Evolutionary conservation across 64 coral and sea anemone species (phyloP).

Genomic region (Stylophora pistillata): DNA sequence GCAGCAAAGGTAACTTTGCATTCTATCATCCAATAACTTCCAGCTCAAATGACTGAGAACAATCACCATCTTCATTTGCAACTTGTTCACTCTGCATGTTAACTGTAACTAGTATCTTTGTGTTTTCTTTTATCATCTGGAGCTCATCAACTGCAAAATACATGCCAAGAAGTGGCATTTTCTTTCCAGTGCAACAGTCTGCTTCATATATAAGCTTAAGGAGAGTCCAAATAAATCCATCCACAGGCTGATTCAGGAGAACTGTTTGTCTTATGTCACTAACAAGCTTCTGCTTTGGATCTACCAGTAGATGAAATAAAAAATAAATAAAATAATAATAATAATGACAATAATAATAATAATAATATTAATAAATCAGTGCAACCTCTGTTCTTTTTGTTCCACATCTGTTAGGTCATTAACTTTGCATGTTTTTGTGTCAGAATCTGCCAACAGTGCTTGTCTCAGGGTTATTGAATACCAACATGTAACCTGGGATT

Average conservation of each 20-base stretch:
- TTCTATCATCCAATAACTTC: not conserved
- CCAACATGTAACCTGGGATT: no score
- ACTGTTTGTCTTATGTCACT: not conserved
- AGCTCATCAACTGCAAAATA: constrained; percentile 8
- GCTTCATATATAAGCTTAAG: constrained; percentile 5
- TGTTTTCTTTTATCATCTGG: not conserved
- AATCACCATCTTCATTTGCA: not conserved
- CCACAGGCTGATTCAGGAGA: not conserved
- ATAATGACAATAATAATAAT: no score
- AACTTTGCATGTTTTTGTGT: no score
- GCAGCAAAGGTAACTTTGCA: not conserved
- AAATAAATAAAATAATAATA: no score
- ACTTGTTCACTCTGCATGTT: not conserved
- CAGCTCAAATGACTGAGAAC: constrained; percentile 8
- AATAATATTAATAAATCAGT: no score
- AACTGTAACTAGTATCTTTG: not conserved
- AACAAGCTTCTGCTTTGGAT: not conserved
- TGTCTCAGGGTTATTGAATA: no score
- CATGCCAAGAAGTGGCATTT: not conserved
- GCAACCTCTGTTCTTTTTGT: no score
- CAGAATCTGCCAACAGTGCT: no score
- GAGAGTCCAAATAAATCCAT: constrained; percentile 6
- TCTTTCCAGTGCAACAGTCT: constrained; percentile 7
- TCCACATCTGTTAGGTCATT: no score
- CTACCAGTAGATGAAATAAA: not conserved